A percentile compares a stretch with the other conserved stretches of the same genome.
phyloP scores from a whole-genome alignment of 2,888 invertebrate genomes.

The Chymomyza amoena region DNA sequence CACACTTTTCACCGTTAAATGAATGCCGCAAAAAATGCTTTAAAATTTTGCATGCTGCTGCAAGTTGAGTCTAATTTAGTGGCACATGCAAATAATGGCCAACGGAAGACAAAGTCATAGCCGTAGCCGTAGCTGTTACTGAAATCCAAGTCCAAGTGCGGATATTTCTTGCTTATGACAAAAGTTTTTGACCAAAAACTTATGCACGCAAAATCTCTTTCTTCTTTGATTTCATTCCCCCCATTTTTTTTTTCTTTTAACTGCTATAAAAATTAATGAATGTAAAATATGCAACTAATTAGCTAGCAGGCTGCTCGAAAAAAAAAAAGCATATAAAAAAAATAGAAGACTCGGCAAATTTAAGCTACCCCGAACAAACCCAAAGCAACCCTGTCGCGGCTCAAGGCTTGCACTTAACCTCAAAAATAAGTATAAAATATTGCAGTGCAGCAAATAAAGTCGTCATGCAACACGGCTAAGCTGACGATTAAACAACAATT shows the following conservation, averaged over 20 bases:
- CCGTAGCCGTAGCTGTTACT: slow-evolving; percentile 8
- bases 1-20: too few species aligned
- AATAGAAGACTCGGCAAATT: background rate
- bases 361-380: background rate
- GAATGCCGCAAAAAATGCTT: background rate
- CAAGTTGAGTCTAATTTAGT: background rate
- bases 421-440: slow-evolving; percentile 30
- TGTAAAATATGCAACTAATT: slow-evolving; percentile 73
- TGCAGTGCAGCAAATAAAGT: slow-evolving; percentile 27
- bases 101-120: slow-evolving; percentile 12
- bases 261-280: slow-evolving; percentile 67
- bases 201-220: background rate
- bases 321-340: background rate
- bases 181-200: slow-evolving; percentile 46
- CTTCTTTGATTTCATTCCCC: background rate
- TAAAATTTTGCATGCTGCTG: background rate
- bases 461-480: slow-evolving; percentile 50
- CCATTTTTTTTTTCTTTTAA: background rate
- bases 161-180: slow-evolving; percentile 67
- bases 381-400: background rate
- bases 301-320: slow-evolving; percentile 32
- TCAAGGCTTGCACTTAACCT: slow-evolving; percentile 57
- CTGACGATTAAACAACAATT: slow-evolving; percentile 73
- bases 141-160: slow-evolving; percentile 29
- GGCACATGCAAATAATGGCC: slow-evolving; percentile 62